These are phyloP conservation scores for Formica exsecta DNA, from an alignment of 1,140 invertebrate genomes.

Conservation along the genomic window DNA sequence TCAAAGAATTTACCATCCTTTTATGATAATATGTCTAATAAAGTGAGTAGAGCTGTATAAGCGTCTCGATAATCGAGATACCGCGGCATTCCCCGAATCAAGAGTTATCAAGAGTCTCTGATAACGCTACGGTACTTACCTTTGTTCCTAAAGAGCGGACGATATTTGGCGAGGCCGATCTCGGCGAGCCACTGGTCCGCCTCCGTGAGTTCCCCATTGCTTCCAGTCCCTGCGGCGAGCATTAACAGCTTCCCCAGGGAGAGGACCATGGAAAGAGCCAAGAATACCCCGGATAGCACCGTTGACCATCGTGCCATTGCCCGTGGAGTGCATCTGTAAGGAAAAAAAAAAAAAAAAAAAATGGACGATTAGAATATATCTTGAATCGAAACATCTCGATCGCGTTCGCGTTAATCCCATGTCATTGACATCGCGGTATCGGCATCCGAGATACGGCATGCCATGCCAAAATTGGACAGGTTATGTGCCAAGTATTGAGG, in stretches of 20 bases:
- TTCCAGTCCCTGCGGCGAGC: conserved; percentile 83
- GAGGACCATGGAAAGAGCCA: conserved; percentile 85
- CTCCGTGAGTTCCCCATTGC: conserved; percentile 87
- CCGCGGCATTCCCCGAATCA: background rate
- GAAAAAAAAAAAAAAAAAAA: background rate
- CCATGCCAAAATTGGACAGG: conserved; percentile 36
- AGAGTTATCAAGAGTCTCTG: background rate
- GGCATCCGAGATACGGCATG: background rate
- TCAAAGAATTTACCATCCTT: background rate
- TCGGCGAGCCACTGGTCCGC: conserved; percentile 91
- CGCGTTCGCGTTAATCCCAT: background rate
- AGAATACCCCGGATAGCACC: conserved; percentile 84
- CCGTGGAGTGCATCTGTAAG: conserved; percentile 77
- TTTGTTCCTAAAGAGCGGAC: conserved; percentile 89
- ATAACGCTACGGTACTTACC: conserved; percentile 85
- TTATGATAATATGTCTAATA: background rate
- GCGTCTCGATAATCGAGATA: background rate
- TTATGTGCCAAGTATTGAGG: conserved; percentile 31
- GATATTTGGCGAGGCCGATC: conserved; percentile 90
- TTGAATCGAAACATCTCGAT: background rate
- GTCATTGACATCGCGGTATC: too few species aligned
- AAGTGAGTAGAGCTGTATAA: background rate
- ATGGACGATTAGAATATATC: background rate
- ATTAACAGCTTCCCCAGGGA: conserved; percentile 84
- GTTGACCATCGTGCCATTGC: conserved; percentile 86